Conservation (phyloP, 2,797 vertebrate species). For the Morelia viridis region DNA sequence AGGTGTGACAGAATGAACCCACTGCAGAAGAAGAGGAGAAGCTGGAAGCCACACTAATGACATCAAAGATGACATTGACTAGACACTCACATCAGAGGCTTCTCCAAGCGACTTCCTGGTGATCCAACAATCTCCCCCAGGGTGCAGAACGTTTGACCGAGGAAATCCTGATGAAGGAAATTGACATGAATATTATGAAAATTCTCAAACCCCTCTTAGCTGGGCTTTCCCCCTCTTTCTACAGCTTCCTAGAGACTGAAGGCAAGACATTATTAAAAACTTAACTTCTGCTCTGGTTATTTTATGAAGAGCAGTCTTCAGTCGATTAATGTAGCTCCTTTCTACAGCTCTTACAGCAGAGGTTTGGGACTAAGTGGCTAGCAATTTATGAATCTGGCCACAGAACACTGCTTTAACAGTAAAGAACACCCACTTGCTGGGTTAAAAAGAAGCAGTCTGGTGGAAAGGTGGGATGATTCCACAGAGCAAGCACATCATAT, state of each 20-base stretch:
- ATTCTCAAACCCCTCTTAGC: not conserved
- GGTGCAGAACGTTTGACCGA: slow-evolving; percentile 94
- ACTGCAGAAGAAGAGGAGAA: not conserved
- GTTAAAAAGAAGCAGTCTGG: not conserved
- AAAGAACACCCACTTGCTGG: not conserved
- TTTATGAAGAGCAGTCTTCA: not conserved
- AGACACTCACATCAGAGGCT: slow-evolving; percentile 87
- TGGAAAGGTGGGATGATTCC: not conserved
- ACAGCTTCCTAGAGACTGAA: not conserved
- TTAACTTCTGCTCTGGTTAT: not conserved
- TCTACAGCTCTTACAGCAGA: not conserved
- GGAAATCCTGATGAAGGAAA: slow-evolving; percentile 82
- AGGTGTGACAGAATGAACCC: not conserved
- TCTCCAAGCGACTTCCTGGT: slow-evolving; percentile 91
- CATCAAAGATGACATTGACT: not conserved
- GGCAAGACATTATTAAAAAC: not conserved
- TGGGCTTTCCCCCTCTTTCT: not conserved
- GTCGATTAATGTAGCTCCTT: not conserved
- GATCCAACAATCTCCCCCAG: slow-evolving; percentile 95
- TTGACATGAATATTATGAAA: not conserved
- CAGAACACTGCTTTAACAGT: not conserved
- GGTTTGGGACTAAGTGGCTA: not conserved
- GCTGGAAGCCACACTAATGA: not conserved
- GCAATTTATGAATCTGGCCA: not conserved
- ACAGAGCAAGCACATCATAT: not conserved